A percentile compares a stretch with the other conserved stretches of the same genome.
These are phyloP conservation scores for Pao palembangensis DNA, from an alignment of 2,113 vertebrate species.

Conservation along the genomic window DNA sequence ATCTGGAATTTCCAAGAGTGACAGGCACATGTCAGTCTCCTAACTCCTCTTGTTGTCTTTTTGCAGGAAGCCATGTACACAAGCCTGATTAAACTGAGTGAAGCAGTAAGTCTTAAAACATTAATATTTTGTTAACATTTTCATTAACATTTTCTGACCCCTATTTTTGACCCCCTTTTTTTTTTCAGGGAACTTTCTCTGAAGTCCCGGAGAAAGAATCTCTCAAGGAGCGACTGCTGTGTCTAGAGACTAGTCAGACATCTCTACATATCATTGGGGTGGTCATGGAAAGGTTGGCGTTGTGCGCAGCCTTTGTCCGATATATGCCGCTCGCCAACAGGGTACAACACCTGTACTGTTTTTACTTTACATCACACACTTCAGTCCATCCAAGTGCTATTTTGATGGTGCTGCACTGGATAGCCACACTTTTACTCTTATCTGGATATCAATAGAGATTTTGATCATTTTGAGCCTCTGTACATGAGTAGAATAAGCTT, in stretches of 20 bases:
- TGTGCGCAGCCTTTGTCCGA: not conserved
- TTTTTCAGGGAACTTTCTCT: slow-evolving; percentile 7
- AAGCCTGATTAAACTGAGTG: slow-evolving; percentile 19
- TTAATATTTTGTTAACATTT: not conserved
- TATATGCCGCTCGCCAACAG: slow-evolving; percentile 38
- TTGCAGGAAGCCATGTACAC: slow-evolving; percentile 30
- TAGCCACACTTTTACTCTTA: too few relatives aligned
- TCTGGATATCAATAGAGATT: too few relatives aligned
- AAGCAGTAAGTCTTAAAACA: slow-evolving; percentile 23
- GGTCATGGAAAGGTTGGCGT: not conserved
- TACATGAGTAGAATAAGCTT: not conserved
- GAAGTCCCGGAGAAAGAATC: not conserved
- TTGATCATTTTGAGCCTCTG: too few relatives aligned
- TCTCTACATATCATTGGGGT: fast-evolving
- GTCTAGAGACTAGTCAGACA: not conserved
- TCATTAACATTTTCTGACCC: not conserved
- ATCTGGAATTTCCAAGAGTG: too few relatives aligned
- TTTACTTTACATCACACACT: too few relatives aligned
- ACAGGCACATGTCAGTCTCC: not conserved
- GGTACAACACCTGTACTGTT: slow-evolving; percentile 13
- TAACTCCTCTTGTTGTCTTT: not conserved
- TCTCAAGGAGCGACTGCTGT: slow-evolving; percentile 28
- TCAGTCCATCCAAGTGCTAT: not conserved
- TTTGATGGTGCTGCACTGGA: not conserved
- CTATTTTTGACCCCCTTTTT: not conserved